A percentile compares a stretch with the other conserved stretches of the same genome.
Conservation (phyloP, 2,113 vertebrate species). For the Crypturellus undulatus region DNA sequence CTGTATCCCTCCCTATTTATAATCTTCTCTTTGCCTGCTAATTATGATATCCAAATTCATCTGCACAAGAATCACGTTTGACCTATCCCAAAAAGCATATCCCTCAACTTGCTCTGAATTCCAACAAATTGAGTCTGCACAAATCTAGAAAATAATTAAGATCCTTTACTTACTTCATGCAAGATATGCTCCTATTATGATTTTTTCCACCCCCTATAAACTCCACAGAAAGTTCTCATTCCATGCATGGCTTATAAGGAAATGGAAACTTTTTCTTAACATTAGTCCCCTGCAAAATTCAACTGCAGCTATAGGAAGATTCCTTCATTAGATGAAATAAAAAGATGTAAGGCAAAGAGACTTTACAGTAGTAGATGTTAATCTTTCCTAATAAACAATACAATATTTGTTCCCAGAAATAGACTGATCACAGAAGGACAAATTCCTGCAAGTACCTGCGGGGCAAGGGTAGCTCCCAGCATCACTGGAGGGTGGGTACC, state of each 20-base stretch:
- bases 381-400: neutral
- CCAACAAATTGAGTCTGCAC: neutral
- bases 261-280: neutral
- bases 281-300: neutral
- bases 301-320: neutral
- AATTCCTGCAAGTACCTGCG: neutral
- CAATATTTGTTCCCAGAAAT: rapidly evolving
- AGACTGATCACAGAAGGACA: neutral
- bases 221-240: neutral
- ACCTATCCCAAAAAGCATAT: neutral
- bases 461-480: neutral
- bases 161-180: neutral
- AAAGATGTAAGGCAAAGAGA: neutral
- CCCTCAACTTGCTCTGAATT: neutral
- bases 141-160: neutral
- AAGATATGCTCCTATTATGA: rapidly evolving
- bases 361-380: neutral
- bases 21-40: neutral
- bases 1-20: too few relatives aligned
- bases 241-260: neutral
- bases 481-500: too few relatives aligned
- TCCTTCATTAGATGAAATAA: neutral
- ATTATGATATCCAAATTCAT: neutral
- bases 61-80: neutral
- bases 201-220: neutral